Evolutionary conservation across 1,140 invertebrate genomes (phyloP), one percentile per base, ranked within the genome.

Genomic region (Zaprionus lachaisei): DNA sequence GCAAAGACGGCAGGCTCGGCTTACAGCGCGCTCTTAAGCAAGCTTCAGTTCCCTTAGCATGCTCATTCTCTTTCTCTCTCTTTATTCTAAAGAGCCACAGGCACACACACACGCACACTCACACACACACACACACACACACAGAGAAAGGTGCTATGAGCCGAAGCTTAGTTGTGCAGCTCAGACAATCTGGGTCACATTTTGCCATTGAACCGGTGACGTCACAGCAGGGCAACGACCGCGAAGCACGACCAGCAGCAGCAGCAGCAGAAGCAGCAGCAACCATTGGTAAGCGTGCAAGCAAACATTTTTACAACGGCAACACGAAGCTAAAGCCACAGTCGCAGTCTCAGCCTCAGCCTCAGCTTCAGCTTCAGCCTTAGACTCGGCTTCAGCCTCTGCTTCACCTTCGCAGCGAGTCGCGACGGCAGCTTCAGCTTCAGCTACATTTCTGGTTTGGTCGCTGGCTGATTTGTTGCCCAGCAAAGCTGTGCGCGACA

Each of bases 171-270:
- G 86, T 80, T 90, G 85, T 90, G 91, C 91, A 90, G 91, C 89
- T 91, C 91, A 92, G 91, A 92, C 91, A 92, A 92, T 92, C 91
- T 92, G 91, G 91, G 91, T 92, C 91, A 92, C 89, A 92, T 91
- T 92, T 92, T 92, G 91, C 91, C 91, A 92, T 92, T 92, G 91
- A 92, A 92, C 91, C 91, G 91, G 91, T 92, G 91, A 92, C 91
- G 91, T 92, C 91, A 92, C 79, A 91, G 72, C 74, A 81, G 91
- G 90, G 85, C 91, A 92, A 92, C 91, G 91, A 92, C 91, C 91
- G 86, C 80, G 86, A 85, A 92, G 91, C 86, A 91, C 83, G 81
- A 82, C 83, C 73, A 91, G 76, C 73, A 80, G 44, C 71, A 80
- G 54, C 73, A 72, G 41, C 68, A 72, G 34, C 76, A 72, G 47